phyloP scores from a whole-genome alignment of 2,797 vertebrate genomes.

The Gobionotothen gibberifrons region DNA sequence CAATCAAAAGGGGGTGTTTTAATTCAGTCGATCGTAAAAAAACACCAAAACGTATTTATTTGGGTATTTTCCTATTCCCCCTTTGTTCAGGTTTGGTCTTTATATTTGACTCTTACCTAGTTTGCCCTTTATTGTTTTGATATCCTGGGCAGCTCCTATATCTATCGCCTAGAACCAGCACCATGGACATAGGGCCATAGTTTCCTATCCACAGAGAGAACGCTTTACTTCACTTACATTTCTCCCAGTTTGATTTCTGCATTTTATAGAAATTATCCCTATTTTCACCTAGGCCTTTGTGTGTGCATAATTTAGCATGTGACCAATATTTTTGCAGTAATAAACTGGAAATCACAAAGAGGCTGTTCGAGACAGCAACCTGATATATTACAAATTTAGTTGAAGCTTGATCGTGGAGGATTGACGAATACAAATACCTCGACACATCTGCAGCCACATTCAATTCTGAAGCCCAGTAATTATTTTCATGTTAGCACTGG shows the following conservation, averaged over 20 bases:
- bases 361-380: too few relatives aligned
- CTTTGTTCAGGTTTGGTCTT: background rate
- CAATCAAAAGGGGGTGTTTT: background rate
- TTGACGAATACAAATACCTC: too few relatives aligned
- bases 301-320: background rate
- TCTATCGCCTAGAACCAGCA: constrained; percentile 3
- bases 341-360: too few relatives aligned
- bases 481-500: too few relatives aligned
- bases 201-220: background rate
- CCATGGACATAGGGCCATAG: background rate
- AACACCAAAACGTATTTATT: background rate
- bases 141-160: background rate
- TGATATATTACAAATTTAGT: too few relatives aligned
- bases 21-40: background rate
- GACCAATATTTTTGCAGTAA: too few relatives aligned
- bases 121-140: background rate
- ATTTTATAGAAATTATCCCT: background rate
- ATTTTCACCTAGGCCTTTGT: background rate
- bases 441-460: too few relatives aligned
- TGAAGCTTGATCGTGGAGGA: too few relatives aligned
- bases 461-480: too few relatives aligned
- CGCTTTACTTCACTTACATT: background rate
- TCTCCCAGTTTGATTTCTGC: background rate
- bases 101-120: too few relatives aligned
- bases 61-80: background rate